Conservation (phyloP, 2,888 invertebrate species). For the Temnothorax unifasciatus region DNA sequence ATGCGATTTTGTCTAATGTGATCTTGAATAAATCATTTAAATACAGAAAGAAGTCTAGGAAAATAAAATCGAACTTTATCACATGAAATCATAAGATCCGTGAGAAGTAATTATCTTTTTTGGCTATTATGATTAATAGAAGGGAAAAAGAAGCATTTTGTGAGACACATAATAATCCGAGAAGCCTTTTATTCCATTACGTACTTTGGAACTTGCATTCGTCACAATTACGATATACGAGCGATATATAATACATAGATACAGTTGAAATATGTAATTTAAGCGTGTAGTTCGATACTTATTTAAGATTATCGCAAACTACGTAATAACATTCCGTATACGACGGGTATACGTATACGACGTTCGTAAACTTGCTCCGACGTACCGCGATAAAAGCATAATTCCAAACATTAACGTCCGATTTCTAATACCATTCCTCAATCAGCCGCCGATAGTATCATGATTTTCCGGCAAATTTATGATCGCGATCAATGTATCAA, state of each 20-base stretch:
- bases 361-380: slow-evolving; percentile 19
- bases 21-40: background rate
- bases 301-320: slow-evolving; percentile 50
- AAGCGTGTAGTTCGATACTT: slow-evolving; percentile 38
- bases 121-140: background rate
- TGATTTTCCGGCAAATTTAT: slow-evolving; percentile 32
- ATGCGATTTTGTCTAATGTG: background rate
- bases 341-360: slow-evolving; percentile 2
- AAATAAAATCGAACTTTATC: background rate
- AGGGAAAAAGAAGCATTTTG: background rate
- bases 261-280: slow-evolving; percentile 50
- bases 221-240: slow-evolving; percentile 55
- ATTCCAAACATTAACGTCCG: slow-evolving; percentile 45
- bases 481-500: slow-evolving; percentile 26
- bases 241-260: slow-evolving; percentile 24
- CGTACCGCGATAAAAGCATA: slow-evolving; percentile 43
- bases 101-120: background rate
- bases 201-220: slow-evolving; percentile 47
- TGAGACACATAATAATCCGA: slow-evolving; percentile 15
- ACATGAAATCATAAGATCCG: background rate
- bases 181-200: slow-evolving; percentile 6
- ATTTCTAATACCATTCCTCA: slow-evolving; percentile 50
- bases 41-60: background rate
- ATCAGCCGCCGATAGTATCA: slow-evolving; percentile 21
- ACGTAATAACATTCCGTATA: slow-evolving; percentile 35